Conservation (phyloP, 1,140 invertebrate species). For the Aphelenchoides besseyi region DNA sequence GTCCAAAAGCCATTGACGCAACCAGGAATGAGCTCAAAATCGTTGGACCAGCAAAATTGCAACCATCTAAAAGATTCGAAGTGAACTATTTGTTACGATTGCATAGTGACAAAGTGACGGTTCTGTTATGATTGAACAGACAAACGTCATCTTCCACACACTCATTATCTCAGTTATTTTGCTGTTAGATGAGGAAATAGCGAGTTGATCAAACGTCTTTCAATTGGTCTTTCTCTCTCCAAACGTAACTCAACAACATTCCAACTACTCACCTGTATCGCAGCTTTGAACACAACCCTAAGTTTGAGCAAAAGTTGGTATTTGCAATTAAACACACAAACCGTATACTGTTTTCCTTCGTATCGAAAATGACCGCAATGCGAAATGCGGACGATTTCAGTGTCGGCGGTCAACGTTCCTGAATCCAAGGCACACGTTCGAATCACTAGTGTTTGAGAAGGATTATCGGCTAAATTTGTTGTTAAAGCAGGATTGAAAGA, state of each 20-base stretch:
- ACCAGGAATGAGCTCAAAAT: not conserved
- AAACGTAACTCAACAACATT: no score
- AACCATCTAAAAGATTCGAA: not conserved
- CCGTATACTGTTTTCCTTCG: slow-evolving; percentile 63
- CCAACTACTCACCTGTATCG: no score
- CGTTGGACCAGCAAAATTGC: not conserved
- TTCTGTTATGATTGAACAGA: no score
- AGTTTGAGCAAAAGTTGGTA: no score
- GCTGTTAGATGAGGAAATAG: no score
- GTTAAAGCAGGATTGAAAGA: slow-evolving; percentile 21
- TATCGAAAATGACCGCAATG: slow-evolving; percentile 65
- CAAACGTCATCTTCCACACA: no score
- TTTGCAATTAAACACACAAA: slow-evolving; percentile 63
- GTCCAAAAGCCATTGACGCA: not conserved
- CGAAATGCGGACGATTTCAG: slow-evolving; percentile 64
- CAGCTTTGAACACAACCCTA: no score
- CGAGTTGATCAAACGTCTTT: no score
- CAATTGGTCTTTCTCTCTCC: no score
- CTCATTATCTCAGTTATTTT: no score
- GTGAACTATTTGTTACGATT: no score
- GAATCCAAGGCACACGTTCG: slow-evolving; percentile 67
- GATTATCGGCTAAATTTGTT: slow-evolving; percentile 55
- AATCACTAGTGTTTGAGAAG: slow-evolving; percentile 62
- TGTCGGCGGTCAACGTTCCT: slow-evolving; percentile 64
- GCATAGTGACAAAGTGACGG: no score